phyloP scores from a whole-genome alignment of 2,797 vertebrate species.

The Hemibagrus guttatus region DNA sequence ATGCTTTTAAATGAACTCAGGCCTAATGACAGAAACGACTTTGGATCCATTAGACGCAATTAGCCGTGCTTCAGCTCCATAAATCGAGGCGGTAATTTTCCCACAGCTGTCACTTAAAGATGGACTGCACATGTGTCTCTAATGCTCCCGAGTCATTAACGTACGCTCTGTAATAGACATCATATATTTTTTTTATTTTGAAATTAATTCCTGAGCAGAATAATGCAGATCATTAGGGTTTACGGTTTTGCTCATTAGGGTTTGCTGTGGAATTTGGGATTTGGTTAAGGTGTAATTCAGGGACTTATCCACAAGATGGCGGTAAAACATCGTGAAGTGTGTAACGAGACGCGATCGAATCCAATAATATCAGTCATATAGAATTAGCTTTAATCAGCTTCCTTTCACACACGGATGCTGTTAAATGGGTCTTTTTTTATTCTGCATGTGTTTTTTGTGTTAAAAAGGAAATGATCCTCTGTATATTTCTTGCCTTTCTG shows the following conservation, averaged over 20 bases:
- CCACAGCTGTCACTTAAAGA: neutral
- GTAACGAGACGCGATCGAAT: neutral
- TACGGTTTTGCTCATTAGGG: neutral
- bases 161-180: neutral
- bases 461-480: neutral
- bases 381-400: neutral
- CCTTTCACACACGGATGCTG: neutral
- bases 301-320: conserved; percentile 36
- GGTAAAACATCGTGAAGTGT: conserved; percentile 2
- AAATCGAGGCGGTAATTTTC: neutral
- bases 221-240: neutral
- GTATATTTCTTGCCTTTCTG: neutral
- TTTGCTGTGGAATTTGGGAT: neutral
- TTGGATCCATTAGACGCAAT: neutral
- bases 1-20: conserved; percentile 20
- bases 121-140: neutral
- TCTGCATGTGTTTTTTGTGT: neutral
- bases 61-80: conserved; percentile 7
- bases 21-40: conserved; percentile 17
- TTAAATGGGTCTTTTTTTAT: too few species aligned
- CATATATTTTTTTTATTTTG: neutral
- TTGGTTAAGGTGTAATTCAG: conserved; percentile 12
- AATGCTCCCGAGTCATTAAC: neutral
- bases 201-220: neutral
- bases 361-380: neutral